Conservation (phyloP, 2,797 vertebrate species). For the Varecia variegata region DNA sequence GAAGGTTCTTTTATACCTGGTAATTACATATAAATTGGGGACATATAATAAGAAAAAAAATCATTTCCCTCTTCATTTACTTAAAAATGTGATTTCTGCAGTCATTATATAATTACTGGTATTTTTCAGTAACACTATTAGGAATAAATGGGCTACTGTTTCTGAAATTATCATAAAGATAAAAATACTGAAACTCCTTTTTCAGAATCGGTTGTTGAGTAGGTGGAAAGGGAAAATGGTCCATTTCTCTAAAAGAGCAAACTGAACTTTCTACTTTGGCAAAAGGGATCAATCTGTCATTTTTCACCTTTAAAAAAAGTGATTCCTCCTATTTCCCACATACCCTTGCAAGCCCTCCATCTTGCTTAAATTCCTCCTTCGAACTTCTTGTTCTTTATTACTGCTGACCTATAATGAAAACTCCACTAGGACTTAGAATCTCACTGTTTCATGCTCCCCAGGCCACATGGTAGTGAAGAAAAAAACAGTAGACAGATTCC, state of each 20-base stretch:
- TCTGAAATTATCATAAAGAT: conserved; percentile 84
- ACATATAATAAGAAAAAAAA: conserved; percentile 85
- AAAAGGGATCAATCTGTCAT: conserved; percentile 69
- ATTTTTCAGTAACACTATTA: conserved; percentile 86
- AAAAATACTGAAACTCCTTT: conserved; percentile 84
- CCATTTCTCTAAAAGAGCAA: conserved; percentile 72
- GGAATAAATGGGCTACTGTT: conserved; percentile 82
- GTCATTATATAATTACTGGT: conserved; percentile 89
- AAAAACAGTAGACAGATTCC: neutral
- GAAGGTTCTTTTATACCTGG: conserved; percentile 87
- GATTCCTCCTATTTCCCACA: conserved; percentile 47
- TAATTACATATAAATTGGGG: conserved; percentile 90
- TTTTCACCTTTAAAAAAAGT: conserved; percentile 68
- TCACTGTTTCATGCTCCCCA: neutral
- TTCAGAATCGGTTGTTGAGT: conserved; percentile 76
- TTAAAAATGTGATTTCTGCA: conserved; percentile 86
- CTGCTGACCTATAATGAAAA: conserved; percentile 46
- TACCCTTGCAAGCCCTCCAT: conserved; percentile 55
- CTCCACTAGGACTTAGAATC: neutral
- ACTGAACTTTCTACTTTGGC: conserved; percentile 75
- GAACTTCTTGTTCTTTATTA: neutral
- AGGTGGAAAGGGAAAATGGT: conserved; percentile 65
- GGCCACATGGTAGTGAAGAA: neutral
- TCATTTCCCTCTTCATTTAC: conserved; percentile 87
- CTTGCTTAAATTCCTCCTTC: conserved; percentile 55